Base-by-base conservation (phyloP, 1,140 invertebrate species). In the Saxidomus purpurata region DNA sequence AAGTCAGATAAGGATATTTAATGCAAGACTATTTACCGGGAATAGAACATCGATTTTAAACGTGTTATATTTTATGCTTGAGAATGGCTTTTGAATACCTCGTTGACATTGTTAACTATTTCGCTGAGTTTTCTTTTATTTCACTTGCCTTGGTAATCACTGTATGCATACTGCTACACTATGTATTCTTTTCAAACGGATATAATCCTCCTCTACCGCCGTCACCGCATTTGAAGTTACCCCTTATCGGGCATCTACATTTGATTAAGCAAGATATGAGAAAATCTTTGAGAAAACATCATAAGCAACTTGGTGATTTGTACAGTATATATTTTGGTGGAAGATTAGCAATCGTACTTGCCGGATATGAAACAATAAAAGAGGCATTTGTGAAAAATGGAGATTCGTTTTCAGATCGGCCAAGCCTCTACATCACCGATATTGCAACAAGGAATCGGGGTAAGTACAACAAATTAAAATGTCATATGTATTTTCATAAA, bases 201-300 rank as follows among this genome's bases (percentile, higher is more conserved):
- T 82, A 67, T 47, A 9, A 34, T 6, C 80, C 80, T 22, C 55
- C 80, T 1, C 40, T 86, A 40, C 83, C 83, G n/a, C 83, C 83
- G 25, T 76, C 69, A 0, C 83, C 83, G 31, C 31, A 15, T 9
- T 25, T 86, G 13, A 36, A 31, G 25, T 63, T 86, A 19, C 83
- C 83, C 4, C 9, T 86, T n/a, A 86, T 86, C n/a, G 83, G 83
- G n/a, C 83, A 86, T 76, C 25, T 74, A 15, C 49, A 74, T 17
- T 47, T 86, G 4, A 25, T 86, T 0, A 47, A 76, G 19, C 40
- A 55, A n/a, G 85, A 87, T 59, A 79, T 87, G 36, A 61, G 85
- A 38, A 77, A 63, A 69, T 36, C 74, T 6, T 69, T 87, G 36
- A 36, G 25, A 25, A 59, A 69, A 63, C 67, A 49, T 34, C 74